Conservation (phyloP, 1,140 invertebrate genomes). For the Thalassaphorura encarpata region DNA sequence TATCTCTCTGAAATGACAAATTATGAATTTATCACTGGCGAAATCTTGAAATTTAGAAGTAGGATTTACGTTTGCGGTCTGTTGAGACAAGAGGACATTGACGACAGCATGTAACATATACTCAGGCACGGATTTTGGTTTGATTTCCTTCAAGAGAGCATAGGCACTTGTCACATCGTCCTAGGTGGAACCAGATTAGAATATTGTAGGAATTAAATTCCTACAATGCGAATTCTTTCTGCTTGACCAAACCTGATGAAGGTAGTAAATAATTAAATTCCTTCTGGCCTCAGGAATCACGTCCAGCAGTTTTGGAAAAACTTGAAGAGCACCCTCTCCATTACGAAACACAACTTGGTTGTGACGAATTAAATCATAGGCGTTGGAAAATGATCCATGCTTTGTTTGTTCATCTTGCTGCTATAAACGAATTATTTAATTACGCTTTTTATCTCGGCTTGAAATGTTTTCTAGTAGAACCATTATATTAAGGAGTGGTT, state of each 20-base stretch:
- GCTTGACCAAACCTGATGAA: constrained; percentile 56
- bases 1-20: constrained; percentile 60
- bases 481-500: constrained; percentile 50
- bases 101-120: constrained; percentile 96
- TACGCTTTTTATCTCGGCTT: not conserved
- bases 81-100: constrained; percentile 84
- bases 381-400: constrained; percentile 28
- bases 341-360: constrained; percentile 92
- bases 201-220: too few relatives aligned
- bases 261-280: constrained; percentile 91
- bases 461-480: constrained; percentile 2
- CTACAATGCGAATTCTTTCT: too few relatives aligned
- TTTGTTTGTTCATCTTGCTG: constrained; percentile 31
- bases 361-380: constrained; percentile 82
- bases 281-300: constrained; percentile 91
- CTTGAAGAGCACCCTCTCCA: constrained; percentile 85
- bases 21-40: too few relatives aligned
- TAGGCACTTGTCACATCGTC: constrained; percentile 84
- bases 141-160: constrained; percentile 80
- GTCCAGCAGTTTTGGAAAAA: constrained; percentile 82
- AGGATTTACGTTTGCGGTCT: constrained; percentile 48
- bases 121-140: constrained; percentile 87
- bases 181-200: constrained; percentile 31
- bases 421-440: constrained; percentile 7
- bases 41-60: too few relatives aligned